Conservation (phyloP, 2,888 invertebrate genomes). For the Nymphalis c-album region DNA sequence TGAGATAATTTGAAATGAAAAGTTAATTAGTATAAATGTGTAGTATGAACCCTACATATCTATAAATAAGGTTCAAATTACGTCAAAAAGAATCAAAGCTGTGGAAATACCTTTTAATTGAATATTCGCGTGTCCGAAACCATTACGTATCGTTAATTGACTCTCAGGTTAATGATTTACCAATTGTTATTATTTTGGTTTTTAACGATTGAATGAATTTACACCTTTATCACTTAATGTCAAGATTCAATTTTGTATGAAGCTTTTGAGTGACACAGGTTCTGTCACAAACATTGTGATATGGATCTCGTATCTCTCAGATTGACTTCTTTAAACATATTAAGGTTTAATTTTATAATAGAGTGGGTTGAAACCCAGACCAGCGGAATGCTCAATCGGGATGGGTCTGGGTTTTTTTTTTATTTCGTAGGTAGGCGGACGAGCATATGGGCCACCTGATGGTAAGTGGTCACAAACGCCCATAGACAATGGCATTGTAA, state of each 20-base stretch:
- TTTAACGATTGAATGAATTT: not conserved
- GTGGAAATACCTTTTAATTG: slow-evolving; percentile 42
- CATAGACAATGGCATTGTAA: too few species aligned
- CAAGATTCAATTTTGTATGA: not conserved
- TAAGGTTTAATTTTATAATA: not conserved
- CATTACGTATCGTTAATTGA: slow-evolving; percentile 45
- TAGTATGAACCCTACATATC: not conserved
- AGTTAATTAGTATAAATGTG: not conserved
- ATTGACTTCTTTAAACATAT: not conserved
- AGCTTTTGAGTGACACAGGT: not conserved
- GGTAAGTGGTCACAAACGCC: too few species aligned
- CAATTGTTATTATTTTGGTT: slow-evolving; percentile 32
- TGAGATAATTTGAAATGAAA: slow-evolving; percentile 1
- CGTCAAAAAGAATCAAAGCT: slow-evolving; percentile 12
- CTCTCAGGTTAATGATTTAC: slow-evolving; percentile 37
- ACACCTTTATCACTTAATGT: not conserved
- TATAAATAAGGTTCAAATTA: slow-evolving; percentile 21
- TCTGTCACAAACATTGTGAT: slow-evolving; percentile 8
- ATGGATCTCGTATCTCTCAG: not conserved
- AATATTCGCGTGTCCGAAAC: slow-evolving; percentile 44
- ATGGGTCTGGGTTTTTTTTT: too few species aligned
- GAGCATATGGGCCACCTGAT: too few species aligned
- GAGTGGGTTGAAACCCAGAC: too few species aligned
- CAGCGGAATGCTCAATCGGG: too few species aligned
- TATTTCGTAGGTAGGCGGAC: too few species aligned